Conservation (phyloP, 2,113 vertebrate genomes). For the Stercorarius parasiticus region DNA sequence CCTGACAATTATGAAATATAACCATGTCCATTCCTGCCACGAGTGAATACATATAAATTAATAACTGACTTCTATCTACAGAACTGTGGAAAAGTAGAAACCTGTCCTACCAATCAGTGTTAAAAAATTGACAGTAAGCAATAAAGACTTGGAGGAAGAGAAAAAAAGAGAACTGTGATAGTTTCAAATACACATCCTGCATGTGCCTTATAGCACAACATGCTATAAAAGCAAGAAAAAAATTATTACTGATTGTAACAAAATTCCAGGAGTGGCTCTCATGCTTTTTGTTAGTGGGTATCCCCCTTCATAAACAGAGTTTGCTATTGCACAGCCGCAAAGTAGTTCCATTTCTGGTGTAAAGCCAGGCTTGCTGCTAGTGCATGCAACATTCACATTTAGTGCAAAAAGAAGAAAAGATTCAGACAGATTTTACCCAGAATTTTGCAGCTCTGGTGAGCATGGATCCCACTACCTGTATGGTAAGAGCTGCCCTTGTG, state of each 20-base stretch:
- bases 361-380: not conserved
- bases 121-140: not conserved
- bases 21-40: not conserved
- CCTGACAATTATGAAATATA: not conserved
- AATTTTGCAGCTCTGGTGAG: not conserved
- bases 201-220: not conserved
- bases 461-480: not conserved
- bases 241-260: not conserved
- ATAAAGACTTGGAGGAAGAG: not conserved
- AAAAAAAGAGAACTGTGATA: not conserved
- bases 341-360: not conserved
- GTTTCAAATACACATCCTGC: not conserved
- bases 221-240: not conserved
- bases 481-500: not conserved
- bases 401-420: not conserved
- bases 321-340: not conserved
- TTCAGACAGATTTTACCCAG: not conserved
- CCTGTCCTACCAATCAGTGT: not conserved
- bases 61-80: not conserved
- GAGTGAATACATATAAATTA: not conserved
- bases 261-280: not conserved
- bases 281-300: not conserved
- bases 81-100: not conserved
- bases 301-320: not conserved
- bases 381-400: fast-evolving